Percentiles rank a stretch among this genome's conserved stretches.
phyloP scores from a whole-genome alignment of 2,888 invertebrate species.

The Eristalinus sepulchralis region DNA sequence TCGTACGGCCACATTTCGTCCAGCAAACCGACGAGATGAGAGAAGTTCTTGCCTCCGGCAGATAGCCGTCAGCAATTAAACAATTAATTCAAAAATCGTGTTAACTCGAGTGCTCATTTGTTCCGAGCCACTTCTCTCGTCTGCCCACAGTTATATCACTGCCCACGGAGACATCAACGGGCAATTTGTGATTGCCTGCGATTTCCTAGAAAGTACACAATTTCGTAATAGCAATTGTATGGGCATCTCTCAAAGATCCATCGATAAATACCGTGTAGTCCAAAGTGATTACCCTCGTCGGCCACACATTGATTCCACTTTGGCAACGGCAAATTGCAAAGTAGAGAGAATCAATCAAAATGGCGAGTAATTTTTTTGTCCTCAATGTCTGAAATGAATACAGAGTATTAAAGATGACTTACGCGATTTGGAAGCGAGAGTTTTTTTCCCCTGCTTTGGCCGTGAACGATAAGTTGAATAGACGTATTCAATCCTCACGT shows the following conservation, averaged over 20 bases:
- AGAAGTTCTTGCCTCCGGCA: neutral
- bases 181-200: slow-evolving; percentile 28
- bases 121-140: slow-evolving; percentile 17
- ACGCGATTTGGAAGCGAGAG: slow-evolving; percentile 32
- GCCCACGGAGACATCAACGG: neutral
- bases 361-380: slow-evolving; percentile 1
- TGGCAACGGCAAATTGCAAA: slow-evolving; percentile 35
- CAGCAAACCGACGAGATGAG: neutral
- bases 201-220: slow-evolving; percentile 36
- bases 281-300: slow-evolving; percentile 7
- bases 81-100: slow-evolving; percentile 23
- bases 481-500: neutral
- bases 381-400: slow-evolving; percentile 22
- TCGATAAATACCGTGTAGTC: neutral
- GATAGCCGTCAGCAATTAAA: slow-evolving; percentile 18
- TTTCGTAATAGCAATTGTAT: slow-evolving; percentile 37
- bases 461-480: slow-evolving; percentile 9
- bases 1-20: neutral
- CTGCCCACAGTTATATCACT: neutral
- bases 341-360: slow-evolving; percentile 11
- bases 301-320: neutral
- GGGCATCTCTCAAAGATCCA: slow-evolving; percentile 8
- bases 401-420: slow-evolving; percentile 17
- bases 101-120: neutral
- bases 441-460: neutral